Conservation (phyloP, 2,113 vertebrate species). For the Cyprinodon variegatus region DNA sequence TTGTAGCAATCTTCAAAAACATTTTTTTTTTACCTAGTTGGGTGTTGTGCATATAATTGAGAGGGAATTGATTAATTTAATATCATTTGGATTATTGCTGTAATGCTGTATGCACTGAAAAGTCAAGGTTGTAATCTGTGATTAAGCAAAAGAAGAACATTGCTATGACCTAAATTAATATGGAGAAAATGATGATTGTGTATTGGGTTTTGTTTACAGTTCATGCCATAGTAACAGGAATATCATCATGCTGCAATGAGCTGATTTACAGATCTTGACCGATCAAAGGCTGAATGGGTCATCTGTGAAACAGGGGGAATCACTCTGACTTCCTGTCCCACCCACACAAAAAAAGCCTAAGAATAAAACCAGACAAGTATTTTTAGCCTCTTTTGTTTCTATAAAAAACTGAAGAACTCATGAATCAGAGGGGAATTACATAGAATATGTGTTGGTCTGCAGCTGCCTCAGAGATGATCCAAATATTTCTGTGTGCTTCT, state of each 20-base stretch:
- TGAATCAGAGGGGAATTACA: background rate
- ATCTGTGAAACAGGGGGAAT: background rate
- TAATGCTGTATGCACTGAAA: background rate
- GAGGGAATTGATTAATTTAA: too few relatives aligned
- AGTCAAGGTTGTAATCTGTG: too few relatives aligned
- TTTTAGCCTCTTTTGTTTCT: background rate
- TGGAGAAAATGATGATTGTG: too few relatives aligned
- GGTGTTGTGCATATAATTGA: too few relatives aligned
- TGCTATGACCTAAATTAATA: too few relatives aligned
- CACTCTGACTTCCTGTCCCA: background rate
- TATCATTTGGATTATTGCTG: background rate
- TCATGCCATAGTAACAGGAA: too few relatives aligned
- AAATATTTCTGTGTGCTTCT: background rate
- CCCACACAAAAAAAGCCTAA: background rate
- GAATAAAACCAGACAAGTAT: background rate
- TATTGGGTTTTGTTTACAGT: too few relatives aligned
- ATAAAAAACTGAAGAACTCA: background rate
- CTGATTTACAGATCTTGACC: background rate
- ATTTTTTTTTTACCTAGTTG: too few relatives aligned
- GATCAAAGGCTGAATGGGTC: background rate
- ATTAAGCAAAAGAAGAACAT: too few relatives aligned
- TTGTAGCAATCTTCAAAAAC: too few relatives aligned
- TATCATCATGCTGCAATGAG: too few relatives aligned
- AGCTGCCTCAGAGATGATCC: too few relatives aligned
- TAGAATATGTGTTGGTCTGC: background rate